Conservation (phyloP, 2,888 invertebrate genomes). For the Tipula unca region DNA sequence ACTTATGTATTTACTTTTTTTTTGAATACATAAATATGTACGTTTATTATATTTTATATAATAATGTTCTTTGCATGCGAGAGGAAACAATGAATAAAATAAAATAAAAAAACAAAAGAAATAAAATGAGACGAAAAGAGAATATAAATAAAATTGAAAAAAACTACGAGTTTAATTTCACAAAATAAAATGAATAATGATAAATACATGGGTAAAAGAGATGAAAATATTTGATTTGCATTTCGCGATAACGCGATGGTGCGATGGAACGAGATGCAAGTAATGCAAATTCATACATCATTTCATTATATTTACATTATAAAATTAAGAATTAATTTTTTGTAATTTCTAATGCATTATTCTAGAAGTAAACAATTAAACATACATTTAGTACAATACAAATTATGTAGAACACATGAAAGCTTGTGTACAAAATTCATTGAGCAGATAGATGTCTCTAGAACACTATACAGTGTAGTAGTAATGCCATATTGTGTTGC, state of each 20-base stretch:
- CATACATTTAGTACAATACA: no score
- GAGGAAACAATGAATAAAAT: neutral
- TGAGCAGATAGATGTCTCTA: neutral
- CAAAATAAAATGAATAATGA: neutral
- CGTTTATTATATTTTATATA: neutral
- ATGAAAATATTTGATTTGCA: neutral
- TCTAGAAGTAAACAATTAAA: neutral
- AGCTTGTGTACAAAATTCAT: neutral
- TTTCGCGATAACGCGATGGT: neutral
- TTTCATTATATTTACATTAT: neutral
- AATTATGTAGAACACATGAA: no score
- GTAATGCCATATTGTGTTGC: neutral
- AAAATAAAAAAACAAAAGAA: neutral
- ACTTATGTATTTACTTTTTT: neutral
- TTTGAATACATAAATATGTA: neutral
- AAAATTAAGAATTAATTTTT: neutral
- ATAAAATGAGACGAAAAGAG: neutral
- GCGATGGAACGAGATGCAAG: neutral
- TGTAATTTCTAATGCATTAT: neutral
- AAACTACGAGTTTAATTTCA: neutral
- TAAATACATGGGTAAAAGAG: neutral
- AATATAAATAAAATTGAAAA: neutral
- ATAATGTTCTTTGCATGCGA: neutral
- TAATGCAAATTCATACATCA: neutral
- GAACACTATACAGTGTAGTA: no score